Evolutionary conservation across 1,140 invertebrate genomes (phyloP).

Genomic region (Drosophila sproati): DNA sequence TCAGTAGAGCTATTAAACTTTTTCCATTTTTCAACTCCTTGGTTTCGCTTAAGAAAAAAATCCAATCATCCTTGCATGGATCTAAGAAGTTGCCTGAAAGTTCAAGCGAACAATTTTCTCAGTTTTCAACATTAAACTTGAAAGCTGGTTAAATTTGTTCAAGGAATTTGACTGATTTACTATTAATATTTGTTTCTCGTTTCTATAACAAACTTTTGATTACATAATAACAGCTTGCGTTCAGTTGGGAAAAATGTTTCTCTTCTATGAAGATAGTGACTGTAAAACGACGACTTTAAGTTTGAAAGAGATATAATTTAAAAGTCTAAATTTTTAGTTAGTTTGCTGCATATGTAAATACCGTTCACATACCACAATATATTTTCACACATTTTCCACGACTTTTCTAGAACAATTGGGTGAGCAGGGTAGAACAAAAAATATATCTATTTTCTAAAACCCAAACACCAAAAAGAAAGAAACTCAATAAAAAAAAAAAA

Average conservation of each 20-base stretch:
- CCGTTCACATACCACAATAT: neutral
- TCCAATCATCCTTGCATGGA: neutral
- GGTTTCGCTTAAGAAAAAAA: neutral
- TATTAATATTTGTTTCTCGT: neutral
- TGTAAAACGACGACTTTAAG: too few species aligned
- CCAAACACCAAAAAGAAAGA: conserved; percentile 50
- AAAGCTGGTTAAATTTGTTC: neutral
- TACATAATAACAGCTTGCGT: neutral
- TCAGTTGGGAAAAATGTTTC: too few species aligned
- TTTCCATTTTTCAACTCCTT: neutral
- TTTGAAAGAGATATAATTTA: too few species aligned
- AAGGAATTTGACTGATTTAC: neutral
- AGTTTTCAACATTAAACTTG: conserved; percentile 11
- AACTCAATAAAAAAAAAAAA: conserved; percentile 38
- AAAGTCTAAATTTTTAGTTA: too few species aligned
- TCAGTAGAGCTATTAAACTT: conserved; percentile 25
- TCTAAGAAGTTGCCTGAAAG: conserved; percentile 15
- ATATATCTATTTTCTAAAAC: conserved; percentile 56
- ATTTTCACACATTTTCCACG: neutral
- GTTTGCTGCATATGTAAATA: neutral
- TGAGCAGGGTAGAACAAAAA: neutral
- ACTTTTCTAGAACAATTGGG: neutral
- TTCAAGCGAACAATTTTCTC: conserved; percentile 9
- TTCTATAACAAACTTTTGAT: conserved; percentile 3
- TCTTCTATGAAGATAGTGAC: too few species aligned